phyloP scores from a whole-genome alignment of 2,888 invertebrate species.

The Meghimatium bilineatum region DNA sequence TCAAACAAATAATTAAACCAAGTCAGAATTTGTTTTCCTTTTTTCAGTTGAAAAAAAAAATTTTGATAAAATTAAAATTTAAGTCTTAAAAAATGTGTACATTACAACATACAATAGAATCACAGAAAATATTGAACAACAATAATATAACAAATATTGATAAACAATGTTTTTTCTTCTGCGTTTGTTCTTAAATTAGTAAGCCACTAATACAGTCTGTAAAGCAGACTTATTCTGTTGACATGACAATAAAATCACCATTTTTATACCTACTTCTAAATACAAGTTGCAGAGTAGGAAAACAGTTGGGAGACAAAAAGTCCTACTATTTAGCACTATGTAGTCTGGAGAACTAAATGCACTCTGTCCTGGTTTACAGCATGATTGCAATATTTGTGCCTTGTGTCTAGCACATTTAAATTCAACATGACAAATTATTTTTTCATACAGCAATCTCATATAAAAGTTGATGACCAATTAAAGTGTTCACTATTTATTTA shows the following conservation, averaged over 20 bases:
- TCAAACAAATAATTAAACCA: background rate
- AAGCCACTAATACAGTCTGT: no score
- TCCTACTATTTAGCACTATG: no score
- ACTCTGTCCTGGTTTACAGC: no score
- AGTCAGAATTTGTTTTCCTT: background rate
- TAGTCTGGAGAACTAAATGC: no score
- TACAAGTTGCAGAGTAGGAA: no score
- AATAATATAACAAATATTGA: background rate
- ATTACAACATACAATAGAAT: background rate
- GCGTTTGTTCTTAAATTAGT: no score
- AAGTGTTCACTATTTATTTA: background rate
- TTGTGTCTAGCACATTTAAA: no score
- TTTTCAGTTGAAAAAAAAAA: background rate
- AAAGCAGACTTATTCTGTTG: no score
- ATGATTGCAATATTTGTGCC: no score
- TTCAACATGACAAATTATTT: background rate
- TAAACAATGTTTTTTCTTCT: background rate
- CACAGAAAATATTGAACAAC: background rate
- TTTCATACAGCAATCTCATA: background rate
- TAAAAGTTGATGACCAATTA: background rate
- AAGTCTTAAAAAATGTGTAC: background rate
- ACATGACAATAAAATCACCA: no score
- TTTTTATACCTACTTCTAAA: no score
- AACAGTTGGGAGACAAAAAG: no score
- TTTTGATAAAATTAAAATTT: background rate